Evolutionary conservation across 2,797 vertebrate genomes (phyloP).

Genomic region (Eremophila alpestris): DNA sequence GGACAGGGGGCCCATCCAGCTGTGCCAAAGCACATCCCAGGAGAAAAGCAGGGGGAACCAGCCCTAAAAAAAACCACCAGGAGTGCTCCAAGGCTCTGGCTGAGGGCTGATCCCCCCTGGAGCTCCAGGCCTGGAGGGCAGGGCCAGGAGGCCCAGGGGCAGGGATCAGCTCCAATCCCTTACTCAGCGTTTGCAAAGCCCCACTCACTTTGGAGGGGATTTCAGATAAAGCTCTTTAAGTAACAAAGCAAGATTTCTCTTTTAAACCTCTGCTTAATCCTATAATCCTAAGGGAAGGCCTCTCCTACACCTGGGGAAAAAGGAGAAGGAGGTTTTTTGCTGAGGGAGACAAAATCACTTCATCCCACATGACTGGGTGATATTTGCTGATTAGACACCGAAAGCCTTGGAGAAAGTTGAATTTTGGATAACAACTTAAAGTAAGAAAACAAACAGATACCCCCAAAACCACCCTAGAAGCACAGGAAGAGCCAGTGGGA

Average conservation of each 20-base stretch:
- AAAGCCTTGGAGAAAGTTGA: neutral
- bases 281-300: slow-evolving; percentile 39
- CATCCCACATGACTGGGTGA: neutral
- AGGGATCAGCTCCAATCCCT: neutral
- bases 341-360: slow-evolving; percentile 14
- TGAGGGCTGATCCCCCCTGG: neutral
- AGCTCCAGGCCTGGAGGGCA: neutral
- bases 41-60: neutral
- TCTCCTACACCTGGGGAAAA: neutral
- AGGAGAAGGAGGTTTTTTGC: neutral
- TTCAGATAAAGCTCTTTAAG: slow-evolving; percentile 43
- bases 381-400: slow-evolving; percentile 4
- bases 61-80: neutral
- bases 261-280: slow-evolving; percentile 33
- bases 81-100: too few relatives aligned
- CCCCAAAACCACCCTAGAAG: neutral
- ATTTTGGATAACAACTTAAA: neutral
- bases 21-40: neutral
- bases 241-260: slow-evolving; percentile 38
- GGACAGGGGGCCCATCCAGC: neutral
- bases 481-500: neutral
- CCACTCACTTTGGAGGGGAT: slow-evolving; percentile 2
- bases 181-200: neutral
- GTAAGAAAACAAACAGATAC: neutral
- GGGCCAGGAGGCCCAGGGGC: neutral